A percentile compares a stretch with the other conserved stretches of the same genome.
These are phyloP conservation scores for Dasysyrphus tricinctus DNA, from an alignment of 2,888 invertebrate species.

Conservation along the genomic window DNA sequence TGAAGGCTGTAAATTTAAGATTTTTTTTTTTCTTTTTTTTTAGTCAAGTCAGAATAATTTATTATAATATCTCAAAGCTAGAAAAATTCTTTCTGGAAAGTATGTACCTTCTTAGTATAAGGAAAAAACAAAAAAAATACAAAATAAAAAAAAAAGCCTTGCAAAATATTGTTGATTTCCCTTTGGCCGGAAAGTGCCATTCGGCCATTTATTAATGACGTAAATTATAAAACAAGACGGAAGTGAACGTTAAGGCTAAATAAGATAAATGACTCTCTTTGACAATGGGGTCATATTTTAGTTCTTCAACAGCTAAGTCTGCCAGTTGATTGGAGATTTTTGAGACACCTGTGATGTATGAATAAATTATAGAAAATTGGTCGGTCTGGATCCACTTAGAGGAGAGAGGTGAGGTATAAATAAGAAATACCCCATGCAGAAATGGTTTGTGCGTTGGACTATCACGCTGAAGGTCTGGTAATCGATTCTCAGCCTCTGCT, in stretches of 20 bases:
- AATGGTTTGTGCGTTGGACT: too few species aligned
- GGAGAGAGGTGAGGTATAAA: too few species aligned
- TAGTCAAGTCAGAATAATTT: conserved; percentile 20
- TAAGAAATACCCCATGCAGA: too few species aligned
- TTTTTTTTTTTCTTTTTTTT: background rate
- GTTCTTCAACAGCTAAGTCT: background rate
- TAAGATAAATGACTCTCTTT: conserved; percentile 42
- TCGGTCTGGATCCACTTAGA: background rate
- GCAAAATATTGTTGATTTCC: background rate
- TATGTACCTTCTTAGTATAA: background rate
- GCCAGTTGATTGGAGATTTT: background rate
- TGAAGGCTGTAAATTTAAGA: conserved; percentile 23
- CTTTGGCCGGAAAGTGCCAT: conserved; percentile 10
- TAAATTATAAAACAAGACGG: conserved; percentile 28
- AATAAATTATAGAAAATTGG: conserved; percentile 11
- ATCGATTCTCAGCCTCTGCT: too few species aligned
- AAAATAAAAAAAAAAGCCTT: background rate
- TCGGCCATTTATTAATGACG: conserved; percentile 37
- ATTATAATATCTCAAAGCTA: conserved; percentile 33
- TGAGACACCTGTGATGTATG: background rate
- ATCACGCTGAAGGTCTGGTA: too few species aligned
- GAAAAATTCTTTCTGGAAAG: background rate
- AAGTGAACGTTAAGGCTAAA: conserved; percentile 52
- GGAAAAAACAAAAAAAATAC: background rate
- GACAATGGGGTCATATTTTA: background rate